phyloP scores from a whole-genome alignment of 64 coral and sea anemone species.

The Orbicella faveolata region DNA sequence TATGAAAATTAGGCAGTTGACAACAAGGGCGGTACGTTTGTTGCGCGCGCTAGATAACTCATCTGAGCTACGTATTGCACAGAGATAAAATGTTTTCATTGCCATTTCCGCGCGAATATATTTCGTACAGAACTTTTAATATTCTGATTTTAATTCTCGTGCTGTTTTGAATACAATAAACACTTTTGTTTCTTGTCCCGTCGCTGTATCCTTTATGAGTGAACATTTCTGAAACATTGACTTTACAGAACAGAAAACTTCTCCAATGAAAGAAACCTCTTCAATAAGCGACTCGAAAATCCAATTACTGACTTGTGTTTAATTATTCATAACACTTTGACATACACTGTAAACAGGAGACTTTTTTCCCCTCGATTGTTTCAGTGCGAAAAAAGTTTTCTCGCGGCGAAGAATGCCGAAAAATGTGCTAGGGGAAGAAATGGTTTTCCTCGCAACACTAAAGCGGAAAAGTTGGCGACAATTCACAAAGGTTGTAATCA shows the following conservation, averaged over 20 bases:
- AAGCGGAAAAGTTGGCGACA: not conserved
- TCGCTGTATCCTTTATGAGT: not conserved
- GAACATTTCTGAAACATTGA: slow-evolving; percentile 4
- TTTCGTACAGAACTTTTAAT: not conserved
- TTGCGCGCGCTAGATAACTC: not conserved
- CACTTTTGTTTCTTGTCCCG: not conserved
- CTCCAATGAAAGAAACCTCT: not conserved
- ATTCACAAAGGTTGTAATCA: not conserved
- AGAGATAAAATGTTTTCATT: not conserved
- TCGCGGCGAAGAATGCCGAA: not conserved
- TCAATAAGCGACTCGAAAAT: slow-evolving; percentile 33
- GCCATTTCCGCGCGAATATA: not conserved
- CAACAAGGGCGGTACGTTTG: not conserved
- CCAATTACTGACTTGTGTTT: slow-evolving; percentile 32
- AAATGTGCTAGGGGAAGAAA: not conserved
- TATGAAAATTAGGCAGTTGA: slow-evolving; percentile 40
- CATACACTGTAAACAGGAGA: slow-evolving; percentile 21
- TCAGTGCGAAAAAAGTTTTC: not conserved
- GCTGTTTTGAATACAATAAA: not conserved
- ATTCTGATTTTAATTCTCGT: not conserved
- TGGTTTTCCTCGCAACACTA: not conserved
- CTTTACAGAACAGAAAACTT: slow-evolving; percentile 14
- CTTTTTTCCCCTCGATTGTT: slow-evolving; percentile 22
- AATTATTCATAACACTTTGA: slow-evolving; percentile 36
- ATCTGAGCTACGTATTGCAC: not conserved